These are phyloP conservation scores for Amphiprion clarkii DNA, from an alignment of 2,797 vertebrate species.

Conservation along the genomic window DNA sequence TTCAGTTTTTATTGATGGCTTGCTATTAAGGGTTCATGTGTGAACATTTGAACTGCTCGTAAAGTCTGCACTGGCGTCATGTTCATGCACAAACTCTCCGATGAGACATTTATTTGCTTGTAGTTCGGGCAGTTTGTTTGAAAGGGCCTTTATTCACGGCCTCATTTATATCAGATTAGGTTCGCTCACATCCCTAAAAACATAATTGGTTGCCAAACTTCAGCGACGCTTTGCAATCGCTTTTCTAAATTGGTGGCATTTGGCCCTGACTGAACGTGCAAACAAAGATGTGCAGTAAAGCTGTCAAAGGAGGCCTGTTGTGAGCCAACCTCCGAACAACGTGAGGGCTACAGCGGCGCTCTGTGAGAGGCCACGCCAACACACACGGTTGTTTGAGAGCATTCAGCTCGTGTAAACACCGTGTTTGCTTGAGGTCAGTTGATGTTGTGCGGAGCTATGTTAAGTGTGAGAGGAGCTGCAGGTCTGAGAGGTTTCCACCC, in stretches of 20 bases:
- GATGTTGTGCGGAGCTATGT: constrained; percentile 27
- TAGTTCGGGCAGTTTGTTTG: not conserved
- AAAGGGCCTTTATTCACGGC: not conserved
- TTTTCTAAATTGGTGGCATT: not conserved
- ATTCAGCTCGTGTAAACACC: constrained; percentile 53
- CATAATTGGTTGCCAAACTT: constrained; percentile 17
- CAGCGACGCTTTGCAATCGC: constrained; percentile 1
- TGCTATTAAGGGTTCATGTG: no score
- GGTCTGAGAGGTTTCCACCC: constrained; percentile 42
- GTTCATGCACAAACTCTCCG: not conserved
- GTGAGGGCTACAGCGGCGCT: constrained; percentile 38
- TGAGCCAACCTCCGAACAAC: constrained; percentile 13
- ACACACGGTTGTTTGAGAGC: constrained; percentile 41
- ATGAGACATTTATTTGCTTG: not conserved
- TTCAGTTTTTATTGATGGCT: no score
- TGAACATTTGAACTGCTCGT: no score
- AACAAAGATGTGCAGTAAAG: constrained; percentile 35
- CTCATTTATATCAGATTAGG: not conserved
- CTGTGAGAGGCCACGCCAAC: constrained; percentile 33
- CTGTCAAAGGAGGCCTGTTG: constrained; percentile 37
- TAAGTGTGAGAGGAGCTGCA: constrained; percentile 31
- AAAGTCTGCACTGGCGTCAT: no score
- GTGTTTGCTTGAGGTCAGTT: constrained; percentile 59
- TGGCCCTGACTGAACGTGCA: not conserved
- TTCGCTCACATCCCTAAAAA: not conserved